Conservation (phyloP, 2,113 vertebrate species). For the Xerus inauris region DNA sequence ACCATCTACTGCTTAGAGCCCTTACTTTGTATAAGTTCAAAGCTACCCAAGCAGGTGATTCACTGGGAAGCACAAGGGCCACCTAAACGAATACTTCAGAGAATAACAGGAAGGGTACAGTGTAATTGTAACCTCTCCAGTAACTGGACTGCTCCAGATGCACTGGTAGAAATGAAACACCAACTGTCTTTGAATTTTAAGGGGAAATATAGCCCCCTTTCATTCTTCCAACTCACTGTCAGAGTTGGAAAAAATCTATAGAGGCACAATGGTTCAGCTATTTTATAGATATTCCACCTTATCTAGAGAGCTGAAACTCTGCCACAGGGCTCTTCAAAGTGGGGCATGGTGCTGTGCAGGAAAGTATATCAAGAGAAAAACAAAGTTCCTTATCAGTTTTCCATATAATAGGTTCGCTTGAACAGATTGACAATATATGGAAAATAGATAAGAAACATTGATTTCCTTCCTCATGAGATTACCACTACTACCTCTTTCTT, state of each 20-base stretch:
- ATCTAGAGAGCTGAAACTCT: constrained; percentile 47
- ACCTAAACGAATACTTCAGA: not conserved
- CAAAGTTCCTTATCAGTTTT: constrained; percentile 67
- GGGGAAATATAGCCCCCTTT: not conserved
- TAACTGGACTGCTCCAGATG: not conserved
- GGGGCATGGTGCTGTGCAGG: constrained; percentile 16
- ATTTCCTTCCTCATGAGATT: constrained; percentile 63
- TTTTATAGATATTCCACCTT: constrained; percentile 41
- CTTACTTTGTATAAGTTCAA: constrained; percentile 53
- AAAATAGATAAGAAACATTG: constrained; percentile 72
- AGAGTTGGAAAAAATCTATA: not conserved
- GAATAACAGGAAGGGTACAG: not conserved
- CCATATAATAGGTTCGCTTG: constrained; percentile 56
- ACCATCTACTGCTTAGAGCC: not conserved
- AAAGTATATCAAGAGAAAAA: constrained; percentile 60
- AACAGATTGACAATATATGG: constrained; percentile 71
- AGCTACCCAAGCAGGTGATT: constrained; percentile 57
- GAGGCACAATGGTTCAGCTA: constrained; percentile 12
- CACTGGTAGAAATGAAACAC: not conserved
- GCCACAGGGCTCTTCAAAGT: constrained; percentile 38
- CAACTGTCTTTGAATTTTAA: constrained; percentile 61
- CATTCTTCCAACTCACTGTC: constrained; percentile 21
- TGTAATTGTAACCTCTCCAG: not conserved
- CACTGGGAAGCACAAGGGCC: constrained; percentile 27
- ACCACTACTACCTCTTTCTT: constrained; percentile 16